Conservation (phyloP, 2,888 invertebrate genomes). For the Furcula furcula region DNA sequence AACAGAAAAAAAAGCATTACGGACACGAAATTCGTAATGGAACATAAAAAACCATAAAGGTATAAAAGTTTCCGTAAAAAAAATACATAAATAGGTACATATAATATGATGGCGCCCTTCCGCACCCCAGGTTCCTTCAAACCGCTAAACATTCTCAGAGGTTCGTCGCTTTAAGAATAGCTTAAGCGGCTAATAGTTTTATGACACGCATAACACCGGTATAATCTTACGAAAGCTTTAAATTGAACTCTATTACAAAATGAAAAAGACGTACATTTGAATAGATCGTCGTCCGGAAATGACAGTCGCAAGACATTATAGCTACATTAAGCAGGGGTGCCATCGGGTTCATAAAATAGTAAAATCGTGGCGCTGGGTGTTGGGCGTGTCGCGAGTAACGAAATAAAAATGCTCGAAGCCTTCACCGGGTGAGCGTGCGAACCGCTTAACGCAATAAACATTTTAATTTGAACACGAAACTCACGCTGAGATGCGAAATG, state of each 20-base stretch:
- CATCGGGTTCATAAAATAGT: constrained; percentile 65
- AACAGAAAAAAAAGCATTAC: constrained; percentile 56
- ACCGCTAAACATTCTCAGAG: constrained; percentile 59
- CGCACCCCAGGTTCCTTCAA: constrained; percentile 53
- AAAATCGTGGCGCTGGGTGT: constrained; percentile 49
- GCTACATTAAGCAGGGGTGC: constrained; percentile 71
- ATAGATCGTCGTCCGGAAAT: constrained; percentile 44
- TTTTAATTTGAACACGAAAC: constrained; percentile 80
- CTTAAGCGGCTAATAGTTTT: constrained; percentile 80
- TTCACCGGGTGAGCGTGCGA: constrained; percentile 70
- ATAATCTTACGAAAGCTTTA: constrained; percentile 39
- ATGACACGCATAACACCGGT: constrained; percentile 76
- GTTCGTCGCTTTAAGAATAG: constrained; percentile 72
- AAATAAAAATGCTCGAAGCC: constrained; percentile 73
- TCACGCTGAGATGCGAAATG: constrained; percentile 78
- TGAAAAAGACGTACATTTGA: constrained; percentile 41
- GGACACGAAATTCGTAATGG: constrained; percentile 70
- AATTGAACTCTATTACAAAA: constrained; percentile 42
- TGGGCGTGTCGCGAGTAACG: constrained; percentile 61
- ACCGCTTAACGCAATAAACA: constrained; percentile 79
- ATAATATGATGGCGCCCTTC: constrained; percentile 56
- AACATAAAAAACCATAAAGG: constrained; percentile 62
- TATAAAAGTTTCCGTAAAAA: constrained; percentile 55
- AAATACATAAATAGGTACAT: constrained; percentile 30
- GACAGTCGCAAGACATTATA: constrained; percentile 70